A percentile compares a stretch with the other conserved stretches of the same genome.
Conservation (phyloP, 1,140 invertebrate genomes). For the Sycophila sp. region DNA sequence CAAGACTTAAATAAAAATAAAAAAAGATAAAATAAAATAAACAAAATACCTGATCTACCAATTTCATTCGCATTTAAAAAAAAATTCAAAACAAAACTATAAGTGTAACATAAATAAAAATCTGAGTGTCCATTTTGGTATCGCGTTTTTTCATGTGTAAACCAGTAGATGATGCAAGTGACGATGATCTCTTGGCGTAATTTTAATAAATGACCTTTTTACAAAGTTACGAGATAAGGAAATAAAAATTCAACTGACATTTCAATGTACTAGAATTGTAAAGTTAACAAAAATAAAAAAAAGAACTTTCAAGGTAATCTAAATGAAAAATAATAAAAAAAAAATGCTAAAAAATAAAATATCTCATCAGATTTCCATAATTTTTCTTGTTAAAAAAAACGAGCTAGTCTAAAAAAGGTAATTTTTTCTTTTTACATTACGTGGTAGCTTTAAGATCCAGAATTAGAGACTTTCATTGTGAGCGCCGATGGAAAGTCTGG, state of each 20-base stretch:
- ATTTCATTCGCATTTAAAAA: constrained; percentile 27
- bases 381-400: constrained; percentile 36
- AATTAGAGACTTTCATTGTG: constrained; percentile 42
- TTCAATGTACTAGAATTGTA: constrained; percentile 27
- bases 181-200: constrained; percentile 31
- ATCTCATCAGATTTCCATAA: constrained; percentile 9
- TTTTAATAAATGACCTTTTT: constrained; percentile 35
- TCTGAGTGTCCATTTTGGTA: constrained; percentile 28
- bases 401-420: constrained; percentile 30
- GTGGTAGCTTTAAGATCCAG: constrained; percentile 42
- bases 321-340: constrained; percentile 2
- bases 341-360: constrained; percentile 2
- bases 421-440: constrained; percentile 38
- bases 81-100: constrained; percentile 7
- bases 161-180: constrained; percentile 26
- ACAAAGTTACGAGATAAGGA: constrained; percentile 12
- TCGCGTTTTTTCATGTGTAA: constrained; percentile 25
- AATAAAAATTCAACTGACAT: constrained; percentile 24
- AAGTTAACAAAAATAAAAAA: constrained; percentile 23
- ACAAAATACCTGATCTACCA: constrained; percentile 1
- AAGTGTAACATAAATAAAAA: constrained; percentile 5
- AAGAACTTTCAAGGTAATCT: background rate
- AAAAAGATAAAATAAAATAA: no score
- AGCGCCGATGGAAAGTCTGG: constrained; percentile 37
- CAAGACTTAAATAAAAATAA: constrained; percentile 33